A percentile compares a stretch with the other conserved stretches of the same genome.
phyloP scores from a whole-genome alignment of 2,888 invertebrate species.

The Colostygia pectinataria region DNA sequence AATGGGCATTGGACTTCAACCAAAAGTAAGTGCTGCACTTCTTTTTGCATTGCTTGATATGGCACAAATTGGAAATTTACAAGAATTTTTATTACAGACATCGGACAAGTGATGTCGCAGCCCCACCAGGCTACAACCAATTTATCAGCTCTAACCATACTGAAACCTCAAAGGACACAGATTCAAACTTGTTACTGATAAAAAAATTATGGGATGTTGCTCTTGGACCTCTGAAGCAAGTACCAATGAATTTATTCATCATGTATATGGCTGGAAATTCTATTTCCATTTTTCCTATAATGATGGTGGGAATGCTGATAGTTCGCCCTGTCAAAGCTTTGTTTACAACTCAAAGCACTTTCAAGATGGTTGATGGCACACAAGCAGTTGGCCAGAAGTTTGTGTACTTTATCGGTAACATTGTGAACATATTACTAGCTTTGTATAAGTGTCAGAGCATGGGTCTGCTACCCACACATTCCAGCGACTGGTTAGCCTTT shows the following conservation, averaged over 20 bases:
- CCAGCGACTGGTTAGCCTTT: slow-evolving; percentile 99
- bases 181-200: slow-evolving; percentile 92
- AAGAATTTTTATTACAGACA: slow-evolving; percentile 47
- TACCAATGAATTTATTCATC: slow-evolving; percentile 99
- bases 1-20: slow-evolving; percentile 86
- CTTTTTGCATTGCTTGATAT: too few species aligned
- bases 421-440: slow-evolving; percentile 95
- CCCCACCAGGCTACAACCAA: slow-evolving; percentile 93
- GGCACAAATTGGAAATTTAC: too few species aligned
- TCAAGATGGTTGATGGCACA: slow-evolving; percentile 96
- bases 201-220: slow-evolving; percentile 99
- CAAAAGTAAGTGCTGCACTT: slow-evolving; percentile 69
- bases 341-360: slow-evolving; percentile 93
- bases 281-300: slow-evolving; percentile 99
- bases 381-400: slow-evolving; percentile 95
- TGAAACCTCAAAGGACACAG: slow-evolving; percentile 91
- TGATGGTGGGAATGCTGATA: slow-evolving; percentile 99
- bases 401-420: slow-evolving; percentile 96
- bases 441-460: slow-evolving; percentile 99
- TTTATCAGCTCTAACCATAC: slow-evolving; percentile 87
- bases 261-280: slow-evolving; percentile 99
- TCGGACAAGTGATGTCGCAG: slow-evolving; percentile 82
- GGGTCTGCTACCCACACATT: slow-evolving; percentile 97
- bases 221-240: slow-evolving; percentile 96
- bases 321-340: slow-evolving; percentile 98